Evolutionary conservation across 2,113 vertebrate genomes (phyloP).

Genomic region (Rhinogobius similis): DNA sequence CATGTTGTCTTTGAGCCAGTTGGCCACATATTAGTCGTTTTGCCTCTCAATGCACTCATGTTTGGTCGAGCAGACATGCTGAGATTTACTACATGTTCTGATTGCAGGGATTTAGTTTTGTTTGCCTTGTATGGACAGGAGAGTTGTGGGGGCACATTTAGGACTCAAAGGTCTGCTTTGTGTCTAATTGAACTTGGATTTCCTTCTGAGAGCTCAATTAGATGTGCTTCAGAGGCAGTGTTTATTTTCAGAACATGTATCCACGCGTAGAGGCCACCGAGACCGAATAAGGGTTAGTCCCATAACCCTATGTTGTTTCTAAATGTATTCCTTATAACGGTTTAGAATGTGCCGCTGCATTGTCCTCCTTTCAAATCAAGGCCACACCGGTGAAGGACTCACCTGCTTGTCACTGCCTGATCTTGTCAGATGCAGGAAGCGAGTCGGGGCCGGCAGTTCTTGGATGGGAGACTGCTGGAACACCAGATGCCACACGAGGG

Average conservation of each 20-base stretch:
- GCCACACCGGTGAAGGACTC: no score
- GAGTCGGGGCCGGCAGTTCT: no score
- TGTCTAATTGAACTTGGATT: slow-evolving; percentile 41
- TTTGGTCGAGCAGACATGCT: slow-evolving; percentile 24
- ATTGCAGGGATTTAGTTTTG: slow-evolving; percentile 29
- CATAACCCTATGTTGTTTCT: no score
- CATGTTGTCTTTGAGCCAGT: slow-evolving; percentile 14
- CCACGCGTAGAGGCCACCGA: background rate
- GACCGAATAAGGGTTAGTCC: background rate
- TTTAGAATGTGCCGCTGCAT: no score
- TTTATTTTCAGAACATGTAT: slow-evolving; percentile 26
- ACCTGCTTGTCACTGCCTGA: no score
- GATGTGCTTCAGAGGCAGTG: slow-evolving; percentile 13
- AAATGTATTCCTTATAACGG: no score
- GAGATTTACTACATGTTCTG: slow-evolving; percentile 32
- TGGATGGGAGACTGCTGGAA: no score
- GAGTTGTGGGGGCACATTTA: background rate
- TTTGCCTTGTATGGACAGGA: slow-evolving; percentile 42
- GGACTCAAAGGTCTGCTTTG: slow-evolving; percentile 12
- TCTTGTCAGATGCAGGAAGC: no score
- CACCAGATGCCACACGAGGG: no score
- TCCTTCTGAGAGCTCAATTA: slow-evolving; percentile 17
- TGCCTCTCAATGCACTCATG: slow-evolving; percentile 1
- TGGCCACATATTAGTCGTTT: slow-evolving; percentile 26
- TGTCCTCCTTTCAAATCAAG: no score